Conservation (phyloP, 2,888 invertebrate species). For the Lagria hirta region DNA sequence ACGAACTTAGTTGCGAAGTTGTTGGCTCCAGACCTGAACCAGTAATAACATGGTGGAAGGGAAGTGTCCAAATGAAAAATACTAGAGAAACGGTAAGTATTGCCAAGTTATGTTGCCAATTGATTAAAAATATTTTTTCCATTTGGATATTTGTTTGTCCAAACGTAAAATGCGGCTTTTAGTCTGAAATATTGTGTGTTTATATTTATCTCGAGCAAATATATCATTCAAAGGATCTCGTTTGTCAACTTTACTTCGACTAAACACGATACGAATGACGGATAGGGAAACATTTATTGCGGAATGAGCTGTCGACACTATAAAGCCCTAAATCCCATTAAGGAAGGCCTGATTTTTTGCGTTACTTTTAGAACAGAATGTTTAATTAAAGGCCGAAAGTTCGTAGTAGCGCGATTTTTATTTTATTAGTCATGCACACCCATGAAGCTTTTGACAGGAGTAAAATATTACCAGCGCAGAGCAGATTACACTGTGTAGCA, state of each 20-base stretch:
- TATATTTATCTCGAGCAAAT: conserved; percentile 31
- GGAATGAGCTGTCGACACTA: conserved; percentile 7
- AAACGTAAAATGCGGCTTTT: conserved; percentile 14
- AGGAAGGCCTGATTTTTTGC: neutral
- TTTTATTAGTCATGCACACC: no score
- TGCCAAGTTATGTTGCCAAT: conserved; percentile 10
- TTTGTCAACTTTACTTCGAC: conserved; percentile 27
- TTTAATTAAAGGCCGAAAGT: neutral
- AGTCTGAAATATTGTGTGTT: conserved; percentile 29
- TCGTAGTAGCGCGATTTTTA: neutral
- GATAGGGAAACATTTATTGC: conserved; percentile 21
- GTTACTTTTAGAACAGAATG: neutral
- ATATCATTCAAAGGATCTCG: conserved; percentile 30
- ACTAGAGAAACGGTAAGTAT: conserved; percentile 67
- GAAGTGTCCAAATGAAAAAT: conserved; percentile 66
- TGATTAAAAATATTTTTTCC: conserved; percentile 19
- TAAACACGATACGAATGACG: conserved; percentile 21
- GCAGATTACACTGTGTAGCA: no score
- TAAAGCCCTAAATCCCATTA: conserved; percentile 2
- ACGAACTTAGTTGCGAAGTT: conserved; percentile 72
- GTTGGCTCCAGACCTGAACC: conserved; percentile 76
- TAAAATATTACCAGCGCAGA: no score
- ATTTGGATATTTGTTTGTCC: conserved; percentile 7
- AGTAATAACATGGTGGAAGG: conserved; percentile 78
- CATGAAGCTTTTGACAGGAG: no score